These are phyloP conservation scores for Rapana venosa DNA, from an alignment of 2,888 invertebrate species.

Conservation along the genomic window DNA sequence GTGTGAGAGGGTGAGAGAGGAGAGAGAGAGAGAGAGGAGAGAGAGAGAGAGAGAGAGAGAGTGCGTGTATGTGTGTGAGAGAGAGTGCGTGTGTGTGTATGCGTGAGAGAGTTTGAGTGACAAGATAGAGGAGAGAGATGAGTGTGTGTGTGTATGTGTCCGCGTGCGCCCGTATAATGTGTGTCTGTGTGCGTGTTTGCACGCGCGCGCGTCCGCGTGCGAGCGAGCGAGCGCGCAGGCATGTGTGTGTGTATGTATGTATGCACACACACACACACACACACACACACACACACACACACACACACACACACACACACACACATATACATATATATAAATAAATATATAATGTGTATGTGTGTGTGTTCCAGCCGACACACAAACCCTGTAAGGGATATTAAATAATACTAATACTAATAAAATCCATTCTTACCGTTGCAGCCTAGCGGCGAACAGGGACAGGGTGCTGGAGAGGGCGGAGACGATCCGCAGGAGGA, in stretches of 20 bases:
- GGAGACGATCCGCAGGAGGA: background rate
- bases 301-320: background rate
- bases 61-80: background rate
- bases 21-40: background rate
- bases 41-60: no score
- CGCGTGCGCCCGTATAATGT: background rate
- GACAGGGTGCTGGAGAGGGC: background rate
- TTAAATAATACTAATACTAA: no score
- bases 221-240: background rate
- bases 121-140: background rate
- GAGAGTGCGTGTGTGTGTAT: background rate
- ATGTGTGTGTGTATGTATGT: background rate
- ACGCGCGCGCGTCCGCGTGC: background rate
- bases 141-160: slow-evolving; percentile 6
- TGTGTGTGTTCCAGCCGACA: no score
- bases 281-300: background rate
- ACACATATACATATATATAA: background rate
- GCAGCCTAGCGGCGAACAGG: background rate
- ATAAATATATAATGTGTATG: no score
- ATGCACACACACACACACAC: background rate
- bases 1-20: no score
- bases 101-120: no score
- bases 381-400: background rate
- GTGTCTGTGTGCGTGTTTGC: background rate
- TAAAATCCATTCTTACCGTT: no score